Evolutionary conservation across 1,140 invertebrate genomes (phyloP).

Genomic region (Pseudomyrmex cubaensis): DNA sequence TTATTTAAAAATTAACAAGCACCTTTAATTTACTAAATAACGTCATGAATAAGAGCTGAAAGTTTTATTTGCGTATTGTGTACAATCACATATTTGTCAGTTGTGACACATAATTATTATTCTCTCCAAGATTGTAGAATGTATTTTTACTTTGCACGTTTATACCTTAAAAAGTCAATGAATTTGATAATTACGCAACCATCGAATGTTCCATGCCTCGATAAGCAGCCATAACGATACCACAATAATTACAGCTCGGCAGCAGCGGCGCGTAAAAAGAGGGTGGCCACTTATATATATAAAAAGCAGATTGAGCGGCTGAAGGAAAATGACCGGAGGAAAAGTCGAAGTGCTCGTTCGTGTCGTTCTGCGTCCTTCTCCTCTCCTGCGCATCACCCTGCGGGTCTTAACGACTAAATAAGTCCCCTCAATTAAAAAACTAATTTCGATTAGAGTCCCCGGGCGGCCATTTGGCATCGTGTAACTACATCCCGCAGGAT

Average conservation of each 20-base stretch:
- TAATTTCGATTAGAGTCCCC: conserved; percentile 83
- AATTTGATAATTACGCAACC: conserved; percentile 26
- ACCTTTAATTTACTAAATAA: not conserved
- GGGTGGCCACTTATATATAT: conserved; percentile 45
- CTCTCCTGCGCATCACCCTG: not conserved
- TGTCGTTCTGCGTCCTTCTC: conserved; percentile 18
- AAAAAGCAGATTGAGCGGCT: conserved; percentile 71
- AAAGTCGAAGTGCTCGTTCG: conserved; percentile 38
- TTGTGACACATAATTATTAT: not conserved
- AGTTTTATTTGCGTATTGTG: not conserved
- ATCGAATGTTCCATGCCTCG: conserved; percentile 12
- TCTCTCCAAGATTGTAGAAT: not conserved
- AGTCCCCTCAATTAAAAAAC: conserved; percentile 83
- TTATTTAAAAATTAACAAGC: not conserved
- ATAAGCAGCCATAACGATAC: conserved; percentile 44
- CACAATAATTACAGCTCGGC: conserved; percentile 39
- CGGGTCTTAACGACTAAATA: conserved; percentile 79
- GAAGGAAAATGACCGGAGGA: conserved; percentile 53
- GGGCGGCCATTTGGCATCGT: conserved; percentile 78
- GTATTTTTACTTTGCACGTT: not conserved
- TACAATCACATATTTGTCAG: not conserved
- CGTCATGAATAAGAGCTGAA: not conserved
- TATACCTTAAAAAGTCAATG: not conserved
- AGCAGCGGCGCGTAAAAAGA: conserved; percentile 26
- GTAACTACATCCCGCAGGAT: conserved; percentile 71